Evolutionary conservation across 1,140 invertebrate species (phyloP), one percentile per base, ranked within the genome.

Genomic region (Dryas iulia): DNA sequence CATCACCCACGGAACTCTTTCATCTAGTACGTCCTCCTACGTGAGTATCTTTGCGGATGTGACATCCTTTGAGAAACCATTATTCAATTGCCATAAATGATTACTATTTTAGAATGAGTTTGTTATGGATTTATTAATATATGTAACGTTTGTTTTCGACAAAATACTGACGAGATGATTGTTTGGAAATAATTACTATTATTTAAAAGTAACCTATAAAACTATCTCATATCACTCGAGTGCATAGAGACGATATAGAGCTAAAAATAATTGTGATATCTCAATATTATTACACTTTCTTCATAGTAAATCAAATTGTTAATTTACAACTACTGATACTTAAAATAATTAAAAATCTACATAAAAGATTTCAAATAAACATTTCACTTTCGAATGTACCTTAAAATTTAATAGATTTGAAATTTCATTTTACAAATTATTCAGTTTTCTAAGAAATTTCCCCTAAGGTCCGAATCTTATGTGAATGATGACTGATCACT

Each of bases 1-100:
- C 96, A 23, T 96, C 96, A 70, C 96, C 96, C 14, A 95, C 95
- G 66, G 96, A 97, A 89, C 92, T 97, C 59, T 95, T 97, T 83
- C 96, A 96, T 90, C 94, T 96, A 88, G 95, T 96, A 66, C 95
- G 95, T 92, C 95, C 95, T 80, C 95, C 95, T 78, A 95, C 94
- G 96, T 97, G 93, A 96, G 95, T 96, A 88, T 80, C 77, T 75
- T 72, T 71, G 70, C 77, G 79, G 73, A 83, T 82, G 83, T 81
- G 69, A 79, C 82, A 84, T 91, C 84, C 85, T 87, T 77, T 78
- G 66, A 74, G 60, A 76, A 75, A 71, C 75, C 66, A 87, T 89
- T 91, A 87, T 89, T 83, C 86, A 88, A 88, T 90, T 88, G 81
- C 74, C 77, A 72, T 70, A 78, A 77, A 74, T 67, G 67, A 54